phyloP scores from a whole-genome alignment of 2,113 vertebrate genomes.

The Tragelaphus strepsiceros region DNA sequence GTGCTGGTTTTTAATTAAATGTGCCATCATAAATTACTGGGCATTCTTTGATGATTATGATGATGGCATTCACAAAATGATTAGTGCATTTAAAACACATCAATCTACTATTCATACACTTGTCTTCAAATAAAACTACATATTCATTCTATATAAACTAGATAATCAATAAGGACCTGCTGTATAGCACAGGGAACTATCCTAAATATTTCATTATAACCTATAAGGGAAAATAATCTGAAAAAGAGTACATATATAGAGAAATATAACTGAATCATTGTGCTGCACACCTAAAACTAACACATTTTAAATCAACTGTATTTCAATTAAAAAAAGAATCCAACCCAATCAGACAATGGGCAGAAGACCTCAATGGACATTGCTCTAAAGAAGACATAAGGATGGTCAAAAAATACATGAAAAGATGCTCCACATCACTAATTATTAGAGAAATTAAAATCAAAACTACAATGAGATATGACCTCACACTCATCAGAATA shows the following conservation, averaged over 20 bases:
- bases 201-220: neutral
- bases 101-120: neutral
- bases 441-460: neutral
- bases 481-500: neutral
- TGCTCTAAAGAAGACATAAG: neutral
- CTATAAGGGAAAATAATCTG: neutral
- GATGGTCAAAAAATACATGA: neutral
- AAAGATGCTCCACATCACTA: neutral
- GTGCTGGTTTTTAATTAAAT: slow-evolving; percentile 11
- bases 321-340: neutral
- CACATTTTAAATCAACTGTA: neutral
- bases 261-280: neutral
- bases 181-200: neutral
- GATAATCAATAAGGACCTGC: neutral
- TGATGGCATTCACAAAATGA: neutral
- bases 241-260: neutral
- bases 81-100: neutral
- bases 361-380: neutral
- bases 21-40: neutral
- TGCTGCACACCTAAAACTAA: neutral
- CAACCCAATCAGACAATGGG: neutral
- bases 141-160: neutral
- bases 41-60: neutral
- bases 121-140: neutral
- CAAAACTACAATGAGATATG: neutral